phyloP scores from a whole-genome alignment of 2,797 vertebrate species.

The Brachymystax lenok region DNA sequence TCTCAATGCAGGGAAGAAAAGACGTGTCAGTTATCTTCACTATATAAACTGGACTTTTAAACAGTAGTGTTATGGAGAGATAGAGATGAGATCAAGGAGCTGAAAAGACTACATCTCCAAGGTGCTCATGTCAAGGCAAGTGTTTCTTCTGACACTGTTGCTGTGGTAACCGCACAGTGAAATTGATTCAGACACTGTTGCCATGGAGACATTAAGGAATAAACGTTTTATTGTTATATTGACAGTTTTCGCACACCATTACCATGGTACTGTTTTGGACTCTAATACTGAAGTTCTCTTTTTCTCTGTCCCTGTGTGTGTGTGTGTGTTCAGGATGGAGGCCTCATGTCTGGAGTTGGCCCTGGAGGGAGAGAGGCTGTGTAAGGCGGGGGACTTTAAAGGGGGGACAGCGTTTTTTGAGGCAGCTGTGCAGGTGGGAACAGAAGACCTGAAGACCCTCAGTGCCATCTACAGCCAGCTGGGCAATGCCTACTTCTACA shows the following conservation, averaged over 20 bases:
- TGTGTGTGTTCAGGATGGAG: conserved; percentile 84
- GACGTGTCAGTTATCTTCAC: no score
- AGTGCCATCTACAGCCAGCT: conserved; percentile 99
- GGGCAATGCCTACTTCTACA: conserved; percentile 97
- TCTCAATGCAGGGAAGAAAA: no score
- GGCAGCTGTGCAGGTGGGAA: conserved; percentile 94
- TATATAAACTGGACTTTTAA: no score
- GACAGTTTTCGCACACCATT: no score
- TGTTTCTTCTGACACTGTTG: conserved; percentile 39
- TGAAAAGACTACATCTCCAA: conserved; percentile 36
- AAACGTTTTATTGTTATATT: no score
- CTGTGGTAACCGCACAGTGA: conserved; percentile 57
- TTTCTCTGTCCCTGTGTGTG: neutral
- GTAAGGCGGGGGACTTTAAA: conserved; percentile 94
- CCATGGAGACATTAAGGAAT: conserved; percentile 45
- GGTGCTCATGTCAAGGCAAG: conserved; percentile 37
- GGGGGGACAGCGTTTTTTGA: conserved; percentile 92
- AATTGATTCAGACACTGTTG: conserved; percentile 53
- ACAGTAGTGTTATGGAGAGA: no score
- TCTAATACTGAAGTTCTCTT: neutral
- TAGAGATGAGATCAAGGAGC: neutral
- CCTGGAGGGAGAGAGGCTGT: conserved; percentile 92
- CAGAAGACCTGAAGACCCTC: conserved; percentile 95
- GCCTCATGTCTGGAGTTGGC: conserved; percentile 95
- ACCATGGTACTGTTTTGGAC: neutral